phyloP scores from a whole-genome alignment of 2,113 vertebrate species.

The Columba livia region DNA sequence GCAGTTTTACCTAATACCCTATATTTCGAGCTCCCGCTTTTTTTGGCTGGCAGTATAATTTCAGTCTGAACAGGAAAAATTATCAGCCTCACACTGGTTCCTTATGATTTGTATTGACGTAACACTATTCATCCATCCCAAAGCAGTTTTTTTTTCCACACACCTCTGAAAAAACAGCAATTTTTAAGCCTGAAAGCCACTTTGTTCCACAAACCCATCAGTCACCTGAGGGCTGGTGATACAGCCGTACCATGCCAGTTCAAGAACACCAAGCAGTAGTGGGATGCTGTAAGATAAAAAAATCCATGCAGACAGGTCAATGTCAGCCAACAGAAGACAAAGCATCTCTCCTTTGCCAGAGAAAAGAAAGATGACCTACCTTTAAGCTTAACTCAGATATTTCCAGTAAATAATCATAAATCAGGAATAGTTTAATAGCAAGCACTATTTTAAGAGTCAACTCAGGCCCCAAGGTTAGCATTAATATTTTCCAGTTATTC shows the following conservation, averaged over 20 bases:
- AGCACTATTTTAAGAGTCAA: not conserved
- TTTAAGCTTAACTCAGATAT: not conserved
- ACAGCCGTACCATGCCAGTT: not conserved
- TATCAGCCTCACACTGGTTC: not conserved
- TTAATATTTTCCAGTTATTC: not conserved
- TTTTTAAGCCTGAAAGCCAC: not conserved
- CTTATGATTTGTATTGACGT: not conserved
- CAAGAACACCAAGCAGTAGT: not conserved
- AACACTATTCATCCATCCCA: not conserved
- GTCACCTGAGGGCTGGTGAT: not conserved
- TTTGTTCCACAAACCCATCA: not conserved
- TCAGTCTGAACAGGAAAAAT: not conserved
- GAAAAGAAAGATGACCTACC: not conserved
- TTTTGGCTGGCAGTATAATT: not conserved
- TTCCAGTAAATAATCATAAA: not conserved
- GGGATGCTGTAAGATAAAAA: not conserved
- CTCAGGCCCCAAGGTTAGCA: not conserved
- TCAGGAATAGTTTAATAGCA: not conserved
- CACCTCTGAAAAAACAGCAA: not conserved
- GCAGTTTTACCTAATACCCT: not conserved
- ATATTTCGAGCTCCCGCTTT: not conserved
- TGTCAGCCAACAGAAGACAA: not conserved
- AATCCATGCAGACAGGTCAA: not conserved
- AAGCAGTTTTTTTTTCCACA: not conserved
- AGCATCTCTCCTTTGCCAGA: not conserved